These are phyloP conservation scores for Macropus fuliginosus DNA, from an alignment of 2,797 vertebrate genomes.

Conservation along the genomic window DNA sequence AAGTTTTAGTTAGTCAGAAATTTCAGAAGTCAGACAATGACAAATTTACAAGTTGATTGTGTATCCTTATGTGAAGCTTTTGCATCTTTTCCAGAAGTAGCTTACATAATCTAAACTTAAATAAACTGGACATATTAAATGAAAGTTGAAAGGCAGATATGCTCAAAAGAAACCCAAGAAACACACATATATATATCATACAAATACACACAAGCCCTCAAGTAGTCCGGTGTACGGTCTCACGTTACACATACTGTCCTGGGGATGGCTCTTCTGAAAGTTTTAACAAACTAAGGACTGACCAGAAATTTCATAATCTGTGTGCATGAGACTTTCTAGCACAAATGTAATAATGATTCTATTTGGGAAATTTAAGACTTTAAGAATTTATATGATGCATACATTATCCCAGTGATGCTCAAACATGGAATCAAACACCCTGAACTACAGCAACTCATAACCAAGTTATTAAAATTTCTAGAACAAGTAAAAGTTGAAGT, in stretches of 20 bases:
- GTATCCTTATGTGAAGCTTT: constrained; percentile 12
- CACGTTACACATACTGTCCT: not conserved
- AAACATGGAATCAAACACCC: constrained; percentile 30
- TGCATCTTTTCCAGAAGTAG: constrained; percentile 14
- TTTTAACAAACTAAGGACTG: not conserved
- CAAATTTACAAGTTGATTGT: not conserved
- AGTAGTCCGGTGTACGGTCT: not conserved
- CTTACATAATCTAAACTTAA: constrained; percentile 34
- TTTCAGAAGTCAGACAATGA: not conserved
- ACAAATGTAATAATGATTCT: constrained; percentile 23
- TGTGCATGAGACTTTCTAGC: not conserved
- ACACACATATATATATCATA: not conserved
- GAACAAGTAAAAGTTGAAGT: constrained; percentile 36
- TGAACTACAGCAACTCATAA: constrained; percentile 4
- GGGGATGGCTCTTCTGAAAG: accelerated
- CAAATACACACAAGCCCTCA: not conserved
- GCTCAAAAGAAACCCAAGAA: not conserved
- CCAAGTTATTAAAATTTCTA: constrained; percentile 33
- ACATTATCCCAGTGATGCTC: not conserved
- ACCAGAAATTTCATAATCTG: constrained; percentile 10
- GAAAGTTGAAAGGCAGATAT: constrained; percentile 17
- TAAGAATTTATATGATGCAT: not conserved
- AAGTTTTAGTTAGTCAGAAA: constrained; percentile 26
- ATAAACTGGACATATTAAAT: not conserved
- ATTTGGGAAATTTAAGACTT: constrained; percentile 31